Evolutionary conservation across 2,888 invertebrate genomes (phyloP).

Genomic region (Acanthopleura granulata): DNA sequence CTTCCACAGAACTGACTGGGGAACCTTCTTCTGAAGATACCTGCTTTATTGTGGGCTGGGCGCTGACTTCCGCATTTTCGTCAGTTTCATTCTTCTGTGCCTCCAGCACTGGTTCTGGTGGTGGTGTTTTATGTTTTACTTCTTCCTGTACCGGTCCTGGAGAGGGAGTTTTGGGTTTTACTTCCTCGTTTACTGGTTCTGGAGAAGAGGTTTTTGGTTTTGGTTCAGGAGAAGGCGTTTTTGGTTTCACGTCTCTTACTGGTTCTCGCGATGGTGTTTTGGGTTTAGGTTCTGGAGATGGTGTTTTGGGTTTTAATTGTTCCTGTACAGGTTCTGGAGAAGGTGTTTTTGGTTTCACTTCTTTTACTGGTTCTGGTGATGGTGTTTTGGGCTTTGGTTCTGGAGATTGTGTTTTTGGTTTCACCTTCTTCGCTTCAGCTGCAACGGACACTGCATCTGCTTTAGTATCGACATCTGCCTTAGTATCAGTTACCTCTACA

Average conservation of each 20-base stretch:
- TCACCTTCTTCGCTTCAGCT: too few species aligned
- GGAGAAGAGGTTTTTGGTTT: background rate
- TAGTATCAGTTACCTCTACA: background rate
- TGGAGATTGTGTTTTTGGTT: too few species aligned
- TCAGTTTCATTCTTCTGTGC: background rate
- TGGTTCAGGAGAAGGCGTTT: background rate
- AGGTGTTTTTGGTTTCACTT: too few species aligned
- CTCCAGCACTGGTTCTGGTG: background rate
- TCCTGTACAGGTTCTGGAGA: too few species aligned
- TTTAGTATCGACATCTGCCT: background rate
- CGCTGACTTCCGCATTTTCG: slow-evolving; percentile 14
- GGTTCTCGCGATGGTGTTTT: background rate
- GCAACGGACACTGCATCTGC: background rate
- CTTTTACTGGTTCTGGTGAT: too few species aligned
- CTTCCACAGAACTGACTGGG: slow-evolving; percentile 9
- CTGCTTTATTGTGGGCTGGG: slow-evolving; percentile 17
- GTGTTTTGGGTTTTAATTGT: background rate
- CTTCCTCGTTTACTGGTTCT: background rate
- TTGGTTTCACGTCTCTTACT: background rate
- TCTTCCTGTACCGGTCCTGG: background rate
- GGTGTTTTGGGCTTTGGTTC: background rate
- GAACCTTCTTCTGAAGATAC: background rate
- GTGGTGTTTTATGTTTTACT: background rate
- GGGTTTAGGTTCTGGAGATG: background rate
- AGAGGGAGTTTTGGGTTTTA: background rate